Conservation (phyloP, 2,888 invertebrate genomes). For the Caenorhabditis afra region DNA sequence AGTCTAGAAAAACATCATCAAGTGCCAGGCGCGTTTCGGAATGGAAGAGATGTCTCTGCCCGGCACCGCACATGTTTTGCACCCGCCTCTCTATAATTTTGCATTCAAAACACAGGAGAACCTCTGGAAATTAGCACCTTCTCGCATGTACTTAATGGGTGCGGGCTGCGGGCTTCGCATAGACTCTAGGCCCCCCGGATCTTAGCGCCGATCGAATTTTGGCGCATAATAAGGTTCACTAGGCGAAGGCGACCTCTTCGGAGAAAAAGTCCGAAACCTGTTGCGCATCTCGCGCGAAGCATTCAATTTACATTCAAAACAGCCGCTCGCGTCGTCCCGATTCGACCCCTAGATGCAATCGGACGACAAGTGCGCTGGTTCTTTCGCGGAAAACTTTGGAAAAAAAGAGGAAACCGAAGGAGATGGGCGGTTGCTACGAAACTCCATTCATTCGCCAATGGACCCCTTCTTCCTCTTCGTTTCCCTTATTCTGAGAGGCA, state of each 20-base stretch:
- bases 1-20: slow-evolving; percentile 10
- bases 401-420: slow-evolving; percentile 2
- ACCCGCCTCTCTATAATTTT: slow-evolving; percentile 26
- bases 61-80: slow-evolving; percentile 20
- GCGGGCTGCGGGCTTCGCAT: too few species aligned
- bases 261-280: background rate
- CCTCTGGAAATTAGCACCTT: too few species aligned
- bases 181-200: too few species aligned
- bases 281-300: background rate
- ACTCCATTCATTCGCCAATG: background rate
- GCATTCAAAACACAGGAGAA: slow-evolving; percentile 28
- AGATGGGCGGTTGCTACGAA: slow-evolving; percentile 27
- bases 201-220: too few species aligned
- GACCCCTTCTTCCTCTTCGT: background rate
- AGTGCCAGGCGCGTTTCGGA: slow-evolving; percentile 39
- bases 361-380: slow-evolving; percentile 2
- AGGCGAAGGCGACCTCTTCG: too few species aligned
- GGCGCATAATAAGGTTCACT: too few species aligned
- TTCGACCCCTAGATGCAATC: slow-evolving; percentile 34
- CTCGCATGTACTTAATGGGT: too few species aligned
- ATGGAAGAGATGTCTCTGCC: slow-evolving; percentile 18
- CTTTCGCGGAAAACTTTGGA: background rate
- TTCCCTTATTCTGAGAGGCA: background rate
- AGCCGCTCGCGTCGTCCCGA: slow-evolving; percentile 17
- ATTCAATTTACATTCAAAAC: slow-evolving; percentile 44